These are phyloP conservation scores for Rhinolophus ferrumequinum DNA, from an alignment of 2,113 vertebrate genomes.

Conservation along the genomic window DNA sequence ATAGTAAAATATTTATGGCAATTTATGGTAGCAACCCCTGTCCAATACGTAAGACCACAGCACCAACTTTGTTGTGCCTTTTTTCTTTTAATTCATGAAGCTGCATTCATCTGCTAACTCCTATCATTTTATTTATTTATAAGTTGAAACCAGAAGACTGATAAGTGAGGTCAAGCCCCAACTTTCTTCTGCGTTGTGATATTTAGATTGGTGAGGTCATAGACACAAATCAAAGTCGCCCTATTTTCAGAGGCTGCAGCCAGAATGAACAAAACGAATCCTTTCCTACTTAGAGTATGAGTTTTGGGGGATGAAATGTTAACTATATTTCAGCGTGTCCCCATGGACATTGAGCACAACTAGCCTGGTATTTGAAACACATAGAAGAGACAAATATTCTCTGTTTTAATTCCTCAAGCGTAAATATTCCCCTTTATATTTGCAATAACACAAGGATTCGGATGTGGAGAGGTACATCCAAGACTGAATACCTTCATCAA, in stretches of 20 bases:
- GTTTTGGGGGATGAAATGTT: neutral
- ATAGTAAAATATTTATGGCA: neutral
- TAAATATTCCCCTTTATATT: neutral
- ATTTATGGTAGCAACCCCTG: neutral
- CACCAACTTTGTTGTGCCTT: neutral
- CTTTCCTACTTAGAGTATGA: slow-evolving; percentile 15
- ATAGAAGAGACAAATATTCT: slow-evolving; percentile 25
- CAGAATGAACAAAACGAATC: neutral
- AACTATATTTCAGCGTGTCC: slow-evolving; percentile 53
- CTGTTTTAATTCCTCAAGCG: slow-evolving; percentile 50
- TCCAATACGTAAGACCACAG: neutral
- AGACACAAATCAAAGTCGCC: neutral
- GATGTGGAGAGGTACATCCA: neutral
- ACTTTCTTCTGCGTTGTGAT: slow-evolving; percentile 3
- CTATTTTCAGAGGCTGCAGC: neutral
- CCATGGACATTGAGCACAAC: slow-evolving; percentile 51
- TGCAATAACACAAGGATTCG: neutral
- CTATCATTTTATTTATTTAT: slow-evolving; percentile 16
- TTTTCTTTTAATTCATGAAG: neutral
- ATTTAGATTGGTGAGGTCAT: neutral
- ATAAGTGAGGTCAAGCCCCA: neutral
- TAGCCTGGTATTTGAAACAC: slow-evolving; percentile 42
- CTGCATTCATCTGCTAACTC: neutral
- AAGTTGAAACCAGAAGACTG: neutral
- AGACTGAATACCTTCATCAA: slow-evolving; percentile 7